Evolutionary conservation across 1,140 invertebrate species (phyloP).

Genomic region (Dreissena rostriformis): DNA sequence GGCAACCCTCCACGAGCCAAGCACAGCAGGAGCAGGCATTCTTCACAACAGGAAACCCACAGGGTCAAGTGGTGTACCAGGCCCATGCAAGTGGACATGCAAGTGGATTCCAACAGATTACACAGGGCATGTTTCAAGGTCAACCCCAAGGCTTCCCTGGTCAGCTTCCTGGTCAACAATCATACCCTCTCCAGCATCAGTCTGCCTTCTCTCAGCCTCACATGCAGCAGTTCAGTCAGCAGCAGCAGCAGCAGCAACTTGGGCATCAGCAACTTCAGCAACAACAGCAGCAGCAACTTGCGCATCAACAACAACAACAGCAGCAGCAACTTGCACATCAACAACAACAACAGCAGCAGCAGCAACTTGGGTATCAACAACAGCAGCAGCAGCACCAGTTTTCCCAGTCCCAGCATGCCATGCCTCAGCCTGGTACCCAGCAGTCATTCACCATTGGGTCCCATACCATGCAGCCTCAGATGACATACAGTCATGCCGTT

Average conservation of each 20-base stretch:
- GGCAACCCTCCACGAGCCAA: too few relatives aligned
- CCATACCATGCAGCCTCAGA: too few relatives aligned
- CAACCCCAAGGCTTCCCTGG: background rate
- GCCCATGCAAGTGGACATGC: too few relatives aligned
- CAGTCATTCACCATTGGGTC: too few relatives aligned
- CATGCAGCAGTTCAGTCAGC: slow-evolving; percentile 4
- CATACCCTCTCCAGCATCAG: slow-evolving; percentile 1
- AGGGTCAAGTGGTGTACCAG: too few relatives aligned
- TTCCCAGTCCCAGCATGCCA: background rate
- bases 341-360: slow-evolving; percentile 15
- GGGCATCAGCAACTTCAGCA: slow-evolving; percentile 1
- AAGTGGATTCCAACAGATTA: background rate
- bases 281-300: slow-evolving; percentile 6
- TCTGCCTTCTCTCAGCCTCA: background rate
- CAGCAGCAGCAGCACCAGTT: slow-evolving; percentile 14
- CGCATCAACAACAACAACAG: slow-evolving; percentile 28
- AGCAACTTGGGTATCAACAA: slow-evolving; percentile 9
- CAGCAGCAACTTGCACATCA: background rate
- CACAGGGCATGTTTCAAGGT: slow-evolving; percentile 35
- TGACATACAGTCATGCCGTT: too few relatives aligned
- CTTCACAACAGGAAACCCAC: too few relatives aligned
- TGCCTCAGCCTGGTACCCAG: too few relatives aligned
- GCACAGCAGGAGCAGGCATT: too few relatives aligned
- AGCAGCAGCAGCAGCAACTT: slow-evolving; percentile 46
- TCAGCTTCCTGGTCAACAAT: background rate